A percentile compares a stretch with the other conserved stretches of the same genome.
Evolutionary conservation across 2,113 vertebrate genomes (phyloP).

Genomic region (Scatophagus argus): DNA sequence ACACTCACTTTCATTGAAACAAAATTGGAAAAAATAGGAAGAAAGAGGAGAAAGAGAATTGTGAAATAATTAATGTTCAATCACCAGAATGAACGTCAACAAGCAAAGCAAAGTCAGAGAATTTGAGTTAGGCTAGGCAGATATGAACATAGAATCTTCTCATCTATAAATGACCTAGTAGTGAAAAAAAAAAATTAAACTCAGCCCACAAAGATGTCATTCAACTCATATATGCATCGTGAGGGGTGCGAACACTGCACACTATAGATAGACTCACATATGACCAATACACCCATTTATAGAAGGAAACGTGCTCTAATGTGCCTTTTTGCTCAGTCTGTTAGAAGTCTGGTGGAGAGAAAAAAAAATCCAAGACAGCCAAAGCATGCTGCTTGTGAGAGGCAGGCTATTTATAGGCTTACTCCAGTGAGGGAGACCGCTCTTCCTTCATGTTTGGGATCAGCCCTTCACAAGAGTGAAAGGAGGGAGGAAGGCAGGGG

Average conservation of each 20-base stretch:
- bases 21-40: no score
- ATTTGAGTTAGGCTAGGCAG: not conserved
- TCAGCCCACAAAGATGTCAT: conserved; percentile 60
- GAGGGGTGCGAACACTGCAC: conserved; percentile 30
- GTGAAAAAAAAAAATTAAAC: conserved; percentile 20
- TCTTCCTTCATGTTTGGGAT: conserved; percentile 63
- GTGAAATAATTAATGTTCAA: no score
- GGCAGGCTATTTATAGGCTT: conserved; percentile 74
- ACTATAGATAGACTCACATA: conserved; percentile 30
- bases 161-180: conserved; percentile 23
- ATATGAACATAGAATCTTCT: conserved; percentile 19
- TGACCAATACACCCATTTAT: conserved; percentile 22
- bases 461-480: conserved; percentile 58
- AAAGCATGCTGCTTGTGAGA: conserved; percentile 66
- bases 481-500: conserved; percentile 12
- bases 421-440: conserved; percentile 56
- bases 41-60: no score
- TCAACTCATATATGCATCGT: conserved; percentile 39
- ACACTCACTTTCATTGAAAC: no score
- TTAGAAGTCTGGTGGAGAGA: conserved; percentile 32
- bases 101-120: no score
- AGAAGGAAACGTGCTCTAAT: conserved; percentile 34
- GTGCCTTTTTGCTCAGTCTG: conserved; percentile 40
- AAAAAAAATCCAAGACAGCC: conserved; percentile 50
- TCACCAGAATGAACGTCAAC: no score